Base-by-base conservation (phyloP, 2,797 vertebrate genomes). In the Eospalax fontanierii region DNA sequence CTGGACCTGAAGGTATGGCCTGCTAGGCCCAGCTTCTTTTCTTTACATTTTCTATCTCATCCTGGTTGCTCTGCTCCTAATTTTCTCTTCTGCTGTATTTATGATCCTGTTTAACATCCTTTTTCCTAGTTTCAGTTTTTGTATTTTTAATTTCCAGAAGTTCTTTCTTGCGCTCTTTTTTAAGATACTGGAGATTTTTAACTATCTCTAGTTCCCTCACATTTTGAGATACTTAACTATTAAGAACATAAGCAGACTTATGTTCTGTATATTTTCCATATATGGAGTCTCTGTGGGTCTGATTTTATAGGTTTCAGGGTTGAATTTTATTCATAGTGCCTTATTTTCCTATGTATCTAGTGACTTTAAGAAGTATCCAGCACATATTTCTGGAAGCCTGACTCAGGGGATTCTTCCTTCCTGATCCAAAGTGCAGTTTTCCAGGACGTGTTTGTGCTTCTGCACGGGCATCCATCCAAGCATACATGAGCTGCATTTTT, bases 121-220 rank as follows among this genome's bases (percentile, higher is more conserved):
- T 38, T 82, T 65, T 96, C 68, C 80, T 66, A 95, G 65, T 33
- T 76, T 68, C 46, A 70, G 15, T 66, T 89, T 76, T 93, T 79
- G 75, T 89, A 59, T 46, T 87, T 96, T 95, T 89, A 87, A 91
- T 78, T 90, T 54, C 35, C 63, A 82, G 33, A 84, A 59, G 11
- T 70, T 90, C 43, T 30, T 73, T 92, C 87, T 66, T 59, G 26
- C 35, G 87, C 43, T 73, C n/a, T 61, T 43, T 21, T 70, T 57
- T 57, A 73, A 46, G 74, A 88, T 63, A 1, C 70, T 78, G 50
- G 59, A 24, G 73, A 82, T 81, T 73, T 85, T 86, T 71, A 12
- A 87, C 43, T 94, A 33, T 57, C 61, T 79, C 74, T 90, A 30
- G 7, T 91, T 91, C 21, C 46, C 70, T 86, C 30, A 70, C 54